Evolutionary conservation across 2,113 vertebrate genomes (phyloP).

Genomic region (Chloropsis cyanopogon): DNA sequence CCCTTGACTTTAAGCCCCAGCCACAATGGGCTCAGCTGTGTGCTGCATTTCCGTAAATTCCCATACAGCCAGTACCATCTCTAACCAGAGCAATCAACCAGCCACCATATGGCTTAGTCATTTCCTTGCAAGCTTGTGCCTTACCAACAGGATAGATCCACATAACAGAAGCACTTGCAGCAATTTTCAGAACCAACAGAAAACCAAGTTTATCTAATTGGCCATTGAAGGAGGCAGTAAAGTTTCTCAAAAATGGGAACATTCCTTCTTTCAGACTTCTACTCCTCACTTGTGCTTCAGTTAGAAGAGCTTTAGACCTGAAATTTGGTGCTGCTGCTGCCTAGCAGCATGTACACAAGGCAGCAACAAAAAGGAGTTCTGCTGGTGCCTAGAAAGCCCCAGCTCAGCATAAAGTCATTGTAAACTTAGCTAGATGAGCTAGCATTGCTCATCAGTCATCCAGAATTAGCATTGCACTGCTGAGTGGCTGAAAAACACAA

Average conservation of each 20-base stretch:
- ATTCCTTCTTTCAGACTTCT: neutral
- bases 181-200: neutral
- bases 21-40: neutral
- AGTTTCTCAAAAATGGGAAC: neutral
- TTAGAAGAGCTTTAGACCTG: neutral
- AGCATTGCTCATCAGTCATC: neutral
- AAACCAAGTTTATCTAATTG: neutral
- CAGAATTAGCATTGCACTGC: neutral
- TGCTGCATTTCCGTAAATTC: neutral
- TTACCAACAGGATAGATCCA: neutral
- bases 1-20: neutral
- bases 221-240: neutral
- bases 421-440: neutral
- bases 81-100: neutral
- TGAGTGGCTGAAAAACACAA: neutral
- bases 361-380: constrained; percentile 9
- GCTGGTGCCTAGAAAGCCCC: neutral
- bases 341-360: neutral
- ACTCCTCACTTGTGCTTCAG: neutral
- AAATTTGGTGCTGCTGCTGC: neutral
- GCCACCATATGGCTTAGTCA: neutral
- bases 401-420: neutral
- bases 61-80: neutral
- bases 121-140: neutral
- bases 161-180: neutral